Conservation (phyloP, 2,113 vertebrate species). For the Myotis yumanensis region DNA sequence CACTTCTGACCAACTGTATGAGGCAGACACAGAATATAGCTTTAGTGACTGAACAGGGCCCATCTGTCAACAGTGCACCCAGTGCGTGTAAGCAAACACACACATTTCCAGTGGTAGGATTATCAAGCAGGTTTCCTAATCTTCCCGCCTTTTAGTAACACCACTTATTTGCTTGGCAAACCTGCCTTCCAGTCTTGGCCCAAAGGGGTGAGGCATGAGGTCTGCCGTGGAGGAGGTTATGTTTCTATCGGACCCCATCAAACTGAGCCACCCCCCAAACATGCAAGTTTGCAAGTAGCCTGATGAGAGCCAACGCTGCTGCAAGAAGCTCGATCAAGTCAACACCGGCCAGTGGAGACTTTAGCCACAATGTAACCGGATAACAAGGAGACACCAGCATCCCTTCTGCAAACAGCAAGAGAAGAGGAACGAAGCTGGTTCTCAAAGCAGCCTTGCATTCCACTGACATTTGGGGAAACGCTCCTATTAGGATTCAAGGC, state of each 20-base stretch:
- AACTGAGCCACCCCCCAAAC: not conserved
- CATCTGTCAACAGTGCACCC: not conserved
- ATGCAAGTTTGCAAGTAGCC: not conserved
- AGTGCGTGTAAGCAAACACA: not conserved
- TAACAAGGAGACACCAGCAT: not conserved
- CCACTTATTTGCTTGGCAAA: not conserved
- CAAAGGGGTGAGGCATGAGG: not conserved
- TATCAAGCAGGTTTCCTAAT: not conserved
- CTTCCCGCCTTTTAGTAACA: not conserved
- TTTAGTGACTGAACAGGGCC: not conserved
- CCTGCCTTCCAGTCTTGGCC: not conserved
- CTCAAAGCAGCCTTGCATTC: not conserved
- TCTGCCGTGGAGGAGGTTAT: not conserved
- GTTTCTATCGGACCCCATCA: constrained; percentile 1
- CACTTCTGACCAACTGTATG: not conserved
- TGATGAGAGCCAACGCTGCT: not conserved
- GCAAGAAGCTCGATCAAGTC: not conserved
- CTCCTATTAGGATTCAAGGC: not conserved
- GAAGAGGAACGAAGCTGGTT: not conserved
- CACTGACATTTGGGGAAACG: not conserved
- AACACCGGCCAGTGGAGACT: not conserved
- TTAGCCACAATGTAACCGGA: too few species aligned
- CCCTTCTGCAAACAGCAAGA: not conserved
- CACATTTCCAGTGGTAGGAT: not conserved
- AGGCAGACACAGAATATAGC: not conserved